Evolutionary conservation across 2,797 vertebrate species (phyloP).

Genomic region (Peromyscus aztecus): DNA sequence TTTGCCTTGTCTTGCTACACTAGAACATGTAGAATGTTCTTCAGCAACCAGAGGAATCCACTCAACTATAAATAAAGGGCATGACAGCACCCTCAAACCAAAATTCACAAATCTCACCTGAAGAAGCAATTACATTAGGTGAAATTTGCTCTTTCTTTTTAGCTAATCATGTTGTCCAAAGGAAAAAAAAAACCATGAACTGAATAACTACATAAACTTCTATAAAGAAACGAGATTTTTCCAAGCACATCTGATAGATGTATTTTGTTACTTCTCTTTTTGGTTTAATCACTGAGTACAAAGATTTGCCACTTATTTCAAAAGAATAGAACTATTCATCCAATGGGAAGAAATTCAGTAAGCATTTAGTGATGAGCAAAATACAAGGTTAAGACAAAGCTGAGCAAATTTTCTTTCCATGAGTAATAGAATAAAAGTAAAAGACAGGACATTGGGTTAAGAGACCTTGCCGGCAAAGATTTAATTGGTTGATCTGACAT

Average conservation of each 20-base stretch:
- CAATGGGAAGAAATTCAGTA: constrained; percentile 52
- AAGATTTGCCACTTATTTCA: constrained; percentile 63
- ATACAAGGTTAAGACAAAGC: constrained; percentile 9
- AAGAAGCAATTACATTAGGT: constrained; percentile 4
- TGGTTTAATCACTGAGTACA: background rate
- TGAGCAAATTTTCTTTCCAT: constrained; percentile 38
- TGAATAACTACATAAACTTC: constrained; percentile 35
- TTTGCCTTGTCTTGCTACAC: background rate
- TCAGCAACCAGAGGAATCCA: background rate
- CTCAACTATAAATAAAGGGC: background rate
- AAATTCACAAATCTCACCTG: background rate
- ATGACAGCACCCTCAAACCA: background rate
- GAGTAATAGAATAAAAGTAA: constrained; percentile 65
- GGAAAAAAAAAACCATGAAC: constrained; percentile 43
- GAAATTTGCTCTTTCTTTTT: background rate
- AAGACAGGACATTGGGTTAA: constrained; percentile 60
- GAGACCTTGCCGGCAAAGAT: background rate
- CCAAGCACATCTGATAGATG: constrained; percentile 21
- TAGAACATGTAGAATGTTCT: background rate
- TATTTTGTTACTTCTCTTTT: background rate
- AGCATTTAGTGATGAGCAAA: constrained; percentile 58
- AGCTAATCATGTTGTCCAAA: constrained; percentile 30
- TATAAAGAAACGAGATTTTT: constrained; percentile 47
- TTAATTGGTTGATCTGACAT: constrained; percentile 48
- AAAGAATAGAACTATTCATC: constrained; percentile 54